Conservation (phyloP, 2,888 invertebrate species). For the Chesias legatella region DNA sequence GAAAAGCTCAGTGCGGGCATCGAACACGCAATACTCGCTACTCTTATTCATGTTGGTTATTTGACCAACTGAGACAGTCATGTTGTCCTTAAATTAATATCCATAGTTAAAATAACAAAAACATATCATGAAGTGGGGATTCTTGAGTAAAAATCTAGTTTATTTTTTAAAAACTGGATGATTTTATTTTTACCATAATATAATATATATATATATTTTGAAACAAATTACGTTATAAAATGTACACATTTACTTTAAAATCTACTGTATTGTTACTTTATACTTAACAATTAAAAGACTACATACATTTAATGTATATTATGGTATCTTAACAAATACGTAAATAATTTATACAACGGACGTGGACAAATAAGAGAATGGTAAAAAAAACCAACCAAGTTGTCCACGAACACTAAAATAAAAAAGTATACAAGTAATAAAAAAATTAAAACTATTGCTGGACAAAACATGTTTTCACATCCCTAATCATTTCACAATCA, state of each 20-base stretch:
- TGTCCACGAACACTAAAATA: constrained; percentile 34
- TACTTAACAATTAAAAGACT: constrained; percentile 81
- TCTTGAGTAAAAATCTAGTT: constrained; percentile 58
- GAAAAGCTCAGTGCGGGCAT: too few relatives aligned
- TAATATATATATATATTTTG: constrained; percentile 85
- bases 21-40: too few relatives aligned
- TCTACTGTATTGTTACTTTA: constrained; percentile 70
- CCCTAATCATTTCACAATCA: constrained; percentile 49
- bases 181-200: constrained; percentile 85
- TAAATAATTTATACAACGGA: constrained; percentile 77
- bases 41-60: too few relatives aligned
- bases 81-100: too few relatives aligned
- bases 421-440: constrained; percentile 24
- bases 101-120: too few relatives aligned
- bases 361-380: constrained; percentile 52
- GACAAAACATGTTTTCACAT: constrained; percentile 51
- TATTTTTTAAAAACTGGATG: constrained; percentile 83
- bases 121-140: background rate
- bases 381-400: constrained; percentile 37
- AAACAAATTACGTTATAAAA: constrained; percentile 89
- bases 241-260: constrained; percentile 84
- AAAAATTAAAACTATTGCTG: constrained; percentile 56
- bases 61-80: too few relatives aligned
- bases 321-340: constrained; percentile 65
- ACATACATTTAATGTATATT: constrained; percentile 79